Evolutionary conservation across 2,888 invertebrate genomes (phyloP), one percentile per base, ranked within the genome.

Genomic region (Pandemis cinnamomeana): DNA sequence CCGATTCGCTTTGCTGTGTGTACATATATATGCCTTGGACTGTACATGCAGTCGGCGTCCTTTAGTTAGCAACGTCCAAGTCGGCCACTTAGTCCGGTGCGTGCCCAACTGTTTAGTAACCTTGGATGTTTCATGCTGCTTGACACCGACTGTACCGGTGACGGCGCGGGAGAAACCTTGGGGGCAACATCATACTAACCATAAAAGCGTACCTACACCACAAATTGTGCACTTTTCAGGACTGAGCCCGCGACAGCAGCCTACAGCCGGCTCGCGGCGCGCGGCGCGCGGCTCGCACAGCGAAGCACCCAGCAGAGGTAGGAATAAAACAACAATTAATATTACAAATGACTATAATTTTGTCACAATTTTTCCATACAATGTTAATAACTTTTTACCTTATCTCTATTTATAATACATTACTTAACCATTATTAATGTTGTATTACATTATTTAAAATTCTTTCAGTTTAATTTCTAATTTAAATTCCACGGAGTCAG

Each of bases 261-360:
- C n/a, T 0, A n/a, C 6, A 13, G 51, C 51, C 5, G 51, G 8
- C 55, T 55, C 15, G 20, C 20, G 46, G 10, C 46, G 4, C 2
- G 10, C 10, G 10, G n/a, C 51, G 0, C 13, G 51, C 5, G 51
- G 11, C 58, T 11, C 27, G 10, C 53, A 27, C 27, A 58, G 27
- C 10, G 46, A 27, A 20, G 5, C 27, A 27, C 27, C 27, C 27
- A 27, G 3, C 58, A 27, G 5, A 64, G 36, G 66, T 66, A 70
- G 15, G 60, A 93, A 92, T 92, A 80, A 93, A 94, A 94, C 92
- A 91, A 89, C 86, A 88, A 81, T 90, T 89, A 93, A 94, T 94
- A 94, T 94, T 94, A 94, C 94, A 94, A 94, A 94, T 94, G 94
- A 94, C 94, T 94, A 94, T 94, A 94, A 93, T 94, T 94, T 93